Base-by-base conservation (phyloP, 2,113 vertebrate genomes). In the Grammomys dolichurus region DNA sequence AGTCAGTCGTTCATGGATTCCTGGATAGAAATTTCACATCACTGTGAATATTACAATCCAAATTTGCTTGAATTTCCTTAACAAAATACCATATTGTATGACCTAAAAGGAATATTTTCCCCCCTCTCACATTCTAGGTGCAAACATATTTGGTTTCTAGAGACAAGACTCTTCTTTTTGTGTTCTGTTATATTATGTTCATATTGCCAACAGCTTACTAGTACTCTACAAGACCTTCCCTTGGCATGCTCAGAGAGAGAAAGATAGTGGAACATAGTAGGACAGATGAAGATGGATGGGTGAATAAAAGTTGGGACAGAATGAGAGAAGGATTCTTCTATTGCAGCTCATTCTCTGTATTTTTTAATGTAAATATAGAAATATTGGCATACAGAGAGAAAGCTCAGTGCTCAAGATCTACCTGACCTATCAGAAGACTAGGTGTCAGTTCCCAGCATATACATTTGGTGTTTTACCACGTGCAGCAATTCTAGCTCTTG, bases 281-380 rank as follows among this genome's bases (percentile, higher is more conserved):
- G 16, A 24, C 12, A 81, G 54, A 40, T 63, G 4, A 16, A 82
- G n/a, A 43, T 10, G 13, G 1, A 63, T 5, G 14, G 3, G 8
- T 60, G 22, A 31, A 33, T 7, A 33, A 8, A 58, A 11, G 6
- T 3, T 11, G 17, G 19, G n/a, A 43, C 8, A 24, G 17, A 56
- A 3, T 19, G 12, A 28, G 28, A 8, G n/a, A 51, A 12, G 0
- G 0, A 28, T 26, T 69, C 51, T 4, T 36, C 78, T 24, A 1
- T 63, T 63, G 43, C 17, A 31, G n/a, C 7, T 84, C 7, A 3
- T 43, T 63, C 58, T 63, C 40, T 84, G 11, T 63, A 63, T 3
- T 84, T 84, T 63, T 84, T 24, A 40, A 60, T 58, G 24, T 60
- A 40, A 82, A 60, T n/a, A 4, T 82, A 28, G 56, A 7, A 40